A percentile compares a stretch with the other conserved stretches of the same genome.
phyloP scores from a whole-genome alignment of 1,140 invertebrate species.

The Palaemon carinicauda region DNA sequence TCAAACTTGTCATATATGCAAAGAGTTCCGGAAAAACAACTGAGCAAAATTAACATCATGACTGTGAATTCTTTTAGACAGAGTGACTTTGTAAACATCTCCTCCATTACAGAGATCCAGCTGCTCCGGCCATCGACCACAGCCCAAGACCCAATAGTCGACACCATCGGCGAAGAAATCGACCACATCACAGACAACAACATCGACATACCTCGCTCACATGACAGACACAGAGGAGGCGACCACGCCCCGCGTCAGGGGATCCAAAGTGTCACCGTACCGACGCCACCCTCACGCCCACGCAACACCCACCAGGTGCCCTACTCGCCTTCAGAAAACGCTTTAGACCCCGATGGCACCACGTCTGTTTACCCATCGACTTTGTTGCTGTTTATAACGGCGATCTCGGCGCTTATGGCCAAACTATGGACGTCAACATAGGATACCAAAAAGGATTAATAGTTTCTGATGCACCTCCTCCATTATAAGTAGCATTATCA shows the following conservation, averaged over 20 bases:
- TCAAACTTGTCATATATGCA: too few relatives aligned
- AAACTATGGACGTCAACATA: too few relatives aligned
- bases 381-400: background rate
- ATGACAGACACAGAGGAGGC: background rate
- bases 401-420: background rate
- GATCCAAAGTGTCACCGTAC: background rate
- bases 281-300: constrained; percentile 17
- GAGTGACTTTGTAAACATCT: background rate
- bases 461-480: too few relatives aligned
- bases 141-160: constrained; percentile 6
- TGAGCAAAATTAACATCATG: too few relatives aligned
- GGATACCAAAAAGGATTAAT: too few relatives aligned
- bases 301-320: constrained; percentile 28
- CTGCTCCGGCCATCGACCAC: constrained; percentile 4
- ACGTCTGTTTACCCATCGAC: background rate
- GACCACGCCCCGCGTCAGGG: background rate
- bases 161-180: background rate
- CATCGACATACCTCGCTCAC: background rate
- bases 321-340: background rate
- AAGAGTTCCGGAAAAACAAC: too few relatives aligned
- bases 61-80: too few relatives aligned
- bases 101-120: constrained; percentile 1
- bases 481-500: too few relatives aligned
- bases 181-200: background rate
- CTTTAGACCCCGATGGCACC: background rate